Conservation (phyloP, 2,888 invertebrate genomes). For the Dorcus parallelipipedus region DNA sequence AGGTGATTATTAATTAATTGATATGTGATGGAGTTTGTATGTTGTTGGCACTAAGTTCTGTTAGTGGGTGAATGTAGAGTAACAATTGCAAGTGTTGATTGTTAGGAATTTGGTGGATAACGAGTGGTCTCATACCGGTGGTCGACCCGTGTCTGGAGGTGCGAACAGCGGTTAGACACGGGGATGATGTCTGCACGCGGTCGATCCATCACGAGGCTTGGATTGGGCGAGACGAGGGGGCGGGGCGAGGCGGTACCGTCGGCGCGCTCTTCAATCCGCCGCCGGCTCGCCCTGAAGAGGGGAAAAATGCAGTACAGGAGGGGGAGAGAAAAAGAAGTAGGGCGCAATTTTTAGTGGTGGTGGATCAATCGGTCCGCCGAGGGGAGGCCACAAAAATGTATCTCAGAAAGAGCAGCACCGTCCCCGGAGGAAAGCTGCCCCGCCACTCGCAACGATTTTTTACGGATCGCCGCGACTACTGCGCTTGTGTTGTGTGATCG, state of each 20-base stretch:
- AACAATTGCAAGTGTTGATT: constrained; percentile 9
- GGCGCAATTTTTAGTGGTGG: constrained; percentile 52
- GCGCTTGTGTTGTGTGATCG: constrained; percentile 51
- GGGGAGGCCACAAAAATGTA: constrained; percentile 47
- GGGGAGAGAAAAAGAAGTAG: constrained; percentile 49
- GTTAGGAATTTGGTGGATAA: constrained; percentile 14
- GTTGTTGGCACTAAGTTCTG: not conserved
- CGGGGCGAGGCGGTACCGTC: constrained; percentile 50
- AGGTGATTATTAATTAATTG: not conserved
- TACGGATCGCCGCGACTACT: constrained; percentile 42
- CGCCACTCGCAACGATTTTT: constrained; percentile 42
- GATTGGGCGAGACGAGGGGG: constrained; percentile 49
- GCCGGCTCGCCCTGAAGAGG: constrained; percentile 53
- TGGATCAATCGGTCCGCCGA: constrained; percentile 48
- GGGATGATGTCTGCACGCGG: constrained; percentile 44
- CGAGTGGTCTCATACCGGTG: constrained; percentile 22
- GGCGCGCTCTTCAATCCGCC: constrained; percentile 44
- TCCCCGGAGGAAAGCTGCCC: constrained; percentile 43
- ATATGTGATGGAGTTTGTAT: not conserved
- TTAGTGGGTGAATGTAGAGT: not conserved
- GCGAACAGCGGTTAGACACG: constrained; percentile 42
- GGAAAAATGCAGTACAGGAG: constrained; percentile 49
- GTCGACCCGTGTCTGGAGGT: constrained; percentile 40
- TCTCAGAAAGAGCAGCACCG: constrained; percentile 47
- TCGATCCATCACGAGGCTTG: constrained; percentile 47